A percentile compares a stretch with the other conserved stretches of the same genome.
Evolutionary conservation across 2,113 vertebrate species (phyloP).

Genomic region (Hemichromis elongatus): DNA sequence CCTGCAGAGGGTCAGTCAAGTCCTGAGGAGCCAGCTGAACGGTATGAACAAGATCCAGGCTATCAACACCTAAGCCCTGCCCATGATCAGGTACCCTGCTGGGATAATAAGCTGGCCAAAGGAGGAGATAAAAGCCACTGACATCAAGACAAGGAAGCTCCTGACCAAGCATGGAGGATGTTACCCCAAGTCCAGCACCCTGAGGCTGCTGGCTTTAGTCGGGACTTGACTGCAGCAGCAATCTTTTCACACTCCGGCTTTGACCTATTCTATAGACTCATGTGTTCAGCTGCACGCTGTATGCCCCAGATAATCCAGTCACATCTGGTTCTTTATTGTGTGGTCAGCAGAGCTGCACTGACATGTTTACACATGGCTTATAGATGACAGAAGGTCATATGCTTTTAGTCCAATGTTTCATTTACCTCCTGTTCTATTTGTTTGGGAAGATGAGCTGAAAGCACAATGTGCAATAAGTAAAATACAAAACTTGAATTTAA

Average conservation of each 20-base stretch:
- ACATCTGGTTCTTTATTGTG: constrained; percentile 15
- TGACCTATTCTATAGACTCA: constrained; percentile 13
- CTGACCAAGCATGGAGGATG: too few relatives aligned
- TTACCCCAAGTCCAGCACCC: too few relatives aligned
- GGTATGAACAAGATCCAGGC: too few relatives aligned
- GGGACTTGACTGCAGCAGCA: neutral
- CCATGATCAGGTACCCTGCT: too few relatives aligned
- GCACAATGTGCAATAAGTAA: too few relatives aligned
- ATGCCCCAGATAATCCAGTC: constrained; percentile 24
- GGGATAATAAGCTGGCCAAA: too few relatives aligned
- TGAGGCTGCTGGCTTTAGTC: neutral
- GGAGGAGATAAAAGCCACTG: too few relatives aligned
- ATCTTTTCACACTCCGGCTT: constrained; percentile 13
- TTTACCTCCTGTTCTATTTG: neutral
- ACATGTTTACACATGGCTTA: neutral
- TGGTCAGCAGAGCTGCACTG: neutral
- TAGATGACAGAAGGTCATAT: neutral
- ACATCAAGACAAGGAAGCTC: too few relatives aligned
- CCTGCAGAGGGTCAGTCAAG: too few relatives aligned
- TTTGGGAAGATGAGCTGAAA: neutral
- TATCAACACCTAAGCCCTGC: too few relatives aligned
- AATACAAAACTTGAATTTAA: too few relatives aligned
- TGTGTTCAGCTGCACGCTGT: neutral
- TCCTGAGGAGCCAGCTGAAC: too few relatives aligned
- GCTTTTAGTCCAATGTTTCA: neutral